Conservation (phyloP, 2,888 invertebrate genomes). For the Cheiracanthium punctorium region DNA sequence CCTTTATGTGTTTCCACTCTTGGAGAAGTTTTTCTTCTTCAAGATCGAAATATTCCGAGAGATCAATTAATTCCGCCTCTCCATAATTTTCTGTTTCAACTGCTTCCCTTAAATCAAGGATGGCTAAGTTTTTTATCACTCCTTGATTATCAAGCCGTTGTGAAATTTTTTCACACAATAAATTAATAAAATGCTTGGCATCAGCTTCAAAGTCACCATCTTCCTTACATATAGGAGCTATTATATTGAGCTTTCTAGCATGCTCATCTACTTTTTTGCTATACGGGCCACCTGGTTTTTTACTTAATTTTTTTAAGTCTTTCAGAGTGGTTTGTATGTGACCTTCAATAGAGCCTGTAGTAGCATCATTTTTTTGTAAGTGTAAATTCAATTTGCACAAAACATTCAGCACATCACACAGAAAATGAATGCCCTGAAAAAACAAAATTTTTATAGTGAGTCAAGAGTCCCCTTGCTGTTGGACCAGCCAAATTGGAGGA, state of each 20-base stretch:
- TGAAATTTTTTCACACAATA: neutral
- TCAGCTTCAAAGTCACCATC: too few species aligned
- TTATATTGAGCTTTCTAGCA: too few species aligned
- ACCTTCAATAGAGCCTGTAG: too few species aligned
- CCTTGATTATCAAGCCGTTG: neutral
- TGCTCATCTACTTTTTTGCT: too few species aligned
- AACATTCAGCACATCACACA: constrained; percentile 1
- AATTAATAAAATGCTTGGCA: neutral
- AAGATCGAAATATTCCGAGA: neutral
- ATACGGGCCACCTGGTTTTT: too few species aligned
- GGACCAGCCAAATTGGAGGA: too few species aligned
- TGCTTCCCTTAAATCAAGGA: neutral
- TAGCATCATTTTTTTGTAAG: neutral
- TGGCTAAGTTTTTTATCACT: neutral
- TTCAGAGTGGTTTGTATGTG: too few species aligned
- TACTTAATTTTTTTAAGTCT: too few species aligned
- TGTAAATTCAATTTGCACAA: neutral
- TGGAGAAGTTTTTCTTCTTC: neutral
- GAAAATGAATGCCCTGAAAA: constrained; percentile 8
- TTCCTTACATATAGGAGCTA: too few species aligned
- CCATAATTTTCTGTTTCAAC: neutral
- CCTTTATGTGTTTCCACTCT: neutral
- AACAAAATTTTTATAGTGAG: neutral
- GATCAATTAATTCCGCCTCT: neutral
- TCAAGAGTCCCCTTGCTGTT: constrained; percentile 5